These are phyloP conservation scores for Atractosteus spatula DNA, from an alignment of 2,113 vertebrate species.

Conservation along the genomic window DNA sequence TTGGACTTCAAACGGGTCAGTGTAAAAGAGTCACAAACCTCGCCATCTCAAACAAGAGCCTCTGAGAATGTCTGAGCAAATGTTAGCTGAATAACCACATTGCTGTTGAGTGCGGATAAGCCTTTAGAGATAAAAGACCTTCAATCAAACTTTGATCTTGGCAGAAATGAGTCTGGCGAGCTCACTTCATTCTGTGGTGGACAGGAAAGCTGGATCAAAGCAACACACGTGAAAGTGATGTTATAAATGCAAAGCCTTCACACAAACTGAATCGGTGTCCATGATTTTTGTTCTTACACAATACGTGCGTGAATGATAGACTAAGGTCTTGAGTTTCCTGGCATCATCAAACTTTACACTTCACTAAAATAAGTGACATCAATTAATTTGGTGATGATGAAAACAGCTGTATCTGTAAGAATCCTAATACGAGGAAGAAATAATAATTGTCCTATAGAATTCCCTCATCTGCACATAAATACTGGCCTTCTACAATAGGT, in stretches of 20 bases:
- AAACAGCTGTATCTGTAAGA: no score
- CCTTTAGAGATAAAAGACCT: not conserved
- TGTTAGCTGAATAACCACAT: not conserved
- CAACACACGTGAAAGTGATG: not conserved
- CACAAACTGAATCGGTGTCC: not conserved
- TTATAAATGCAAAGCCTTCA: not conserved
- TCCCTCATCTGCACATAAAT: no score
- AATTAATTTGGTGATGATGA: not conserved
- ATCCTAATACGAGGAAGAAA: no score
- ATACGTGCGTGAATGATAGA: not conserved
- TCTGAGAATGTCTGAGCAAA: not conserved
- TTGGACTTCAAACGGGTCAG: not conserved
- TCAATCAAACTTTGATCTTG: conserved; percentile 3
- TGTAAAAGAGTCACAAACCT: not conserved
- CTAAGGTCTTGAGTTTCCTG: not conserved
- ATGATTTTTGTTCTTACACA: not conserved
- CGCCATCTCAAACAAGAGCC: not conserved
- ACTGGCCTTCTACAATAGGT: no score
- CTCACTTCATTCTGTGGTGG: not conserved
- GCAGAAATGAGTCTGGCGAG: not conserved
- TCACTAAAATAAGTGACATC: not conserved
- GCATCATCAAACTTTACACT: not conserved
- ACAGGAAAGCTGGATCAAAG: not conserved
- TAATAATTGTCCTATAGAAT: no score
- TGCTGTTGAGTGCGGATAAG: not conserved